Base-by-base conservation (phyloP, 2,797 vertebrate species). In the Chiroxiphia lanceolata region DNA sequence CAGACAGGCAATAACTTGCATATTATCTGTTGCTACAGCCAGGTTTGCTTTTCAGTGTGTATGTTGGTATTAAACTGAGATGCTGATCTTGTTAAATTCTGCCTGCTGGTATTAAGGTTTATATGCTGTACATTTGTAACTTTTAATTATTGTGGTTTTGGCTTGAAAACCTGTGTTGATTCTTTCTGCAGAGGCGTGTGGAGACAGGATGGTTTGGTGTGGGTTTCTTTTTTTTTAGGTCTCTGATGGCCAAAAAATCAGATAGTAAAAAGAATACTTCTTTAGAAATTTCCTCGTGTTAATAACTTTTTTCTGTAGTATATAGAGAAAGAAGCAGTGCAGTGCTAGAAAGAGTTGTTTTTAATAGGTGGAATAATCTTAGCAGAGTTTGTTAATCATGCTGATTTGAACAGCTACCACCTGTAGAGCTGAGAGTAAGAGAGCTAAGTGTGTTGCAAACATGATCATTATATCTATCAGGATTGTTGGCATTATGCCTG, bases 81-180 rank as follows among this genome's bases (percentile, higher is more conserved):
- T 80, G 44, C 70, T 93, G 60, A 75, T 89, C 14, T 47, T 71
- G 33, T 45, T 92, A 56, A 83, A 63, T 90, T 94, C 59, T 89
- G 18, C 21, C 25, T 91, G 31, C 65, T 53, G 19, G 13, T 63
- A 11, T 44, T 68, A 51, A 38, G 31, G 42, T 67, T 86, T 47
- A 14, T 48, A 11, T 80, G 20, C 14, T 75, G 10, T 65, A 40
- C 6, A 5, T 71, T 86, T 72, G 3, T 71, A 74, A 74, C 44
- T 54, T 83, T 15, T 75, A 76, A 65, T 86, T 84, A 15, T 48
- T 85, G 6, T 68, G 9, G 7, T 2, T 42, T 89, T 93, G 33
- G 7, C 74, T 57, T 81, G 47, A 65, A 47, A 77, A 34, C 10
- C 11, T 78, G 17, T 70, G 89, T 83, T 77, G 22, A 38, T 57